Evolutionary conservation across 2,888 invertebrate genomes (phyloP), one percentile per base, ranked within the genome.

Genomic region (Nudaria mundana): DNA sequence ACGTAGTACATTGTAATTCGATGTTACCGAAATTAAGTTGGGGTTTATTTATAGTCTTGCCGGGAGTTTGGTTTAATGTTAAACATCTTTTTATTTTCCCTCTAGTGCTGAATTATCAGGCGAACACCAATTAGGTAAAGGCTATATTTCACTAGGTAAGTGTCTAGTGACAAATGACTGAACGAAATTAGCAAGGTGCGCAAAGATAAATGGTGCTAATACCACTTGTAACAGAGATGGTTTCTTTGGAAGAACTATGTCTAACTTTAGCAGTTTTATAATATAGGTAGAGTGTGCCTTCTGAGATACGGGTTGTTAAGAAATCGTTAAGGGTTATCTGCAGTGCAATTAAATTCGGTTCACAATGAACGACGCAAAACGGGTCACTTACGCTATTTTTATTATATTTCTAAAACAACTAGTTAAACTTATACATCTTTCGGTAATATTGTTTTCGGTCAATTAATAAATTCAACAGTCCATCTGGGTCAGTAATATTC

Each of bases 131-230:
- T 59, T 63, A 59, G 42, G 43, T 18, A 34, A 28, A 30, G 40
- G 48, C 44, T 48, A 49, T 55, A 59, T 59, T 54, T 54, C 47
- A 47, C 37, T 37, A 34, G 26, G 46, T 50, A 52, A 47, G 45
- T 52, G 30, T 40, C 25, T 36, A 18, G 52, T 44, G 60, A 59
- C 60, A 58, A 48, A 62, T 46, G 44, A 41, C 52, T 41, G 36
- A 37, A 39, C 43, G 34, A 48, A 52, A 63, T 63, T 59, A 50
- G 55, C 55, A 43, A 47, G 47, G 47, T 53, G 44, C 38, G 30
- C 5, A 16, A 30, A 42, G 44, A 52, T 56, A 52, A 50, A 53
- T 61, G 47, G 37, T 36, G 34, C 50, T 25, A 42, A 43, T 42
- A 56, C 51, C 37, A n/a, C 20, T 18, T 16, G 29, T 45, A 45